Conservation (phyloP, 2,888 invertebrate species). For the Apoda limacodes region DNA sequence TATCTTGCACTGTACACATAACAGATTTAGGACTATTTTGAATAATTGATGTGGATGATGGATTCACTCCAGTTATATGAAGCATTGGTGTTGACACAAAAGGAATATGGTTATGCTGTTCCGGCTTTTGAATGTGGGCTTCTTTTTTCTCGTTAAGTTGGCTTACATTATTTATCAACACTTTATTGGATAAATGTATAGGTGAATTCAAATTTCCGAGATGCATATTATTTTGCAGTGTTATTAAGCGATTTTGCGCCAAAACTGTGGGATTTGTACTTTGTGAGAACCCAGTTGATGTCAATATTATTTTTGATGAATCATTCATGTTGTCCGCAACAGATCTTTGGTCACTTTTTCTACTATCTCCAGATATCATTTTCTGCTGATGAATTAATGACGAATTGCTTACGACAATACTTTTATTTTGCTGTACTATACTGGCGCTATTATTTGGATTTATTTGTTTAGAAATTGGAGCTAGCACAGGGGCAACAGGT, state of each 20-base stretch:
- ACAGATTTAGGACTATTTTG: constrained; percentile 45
- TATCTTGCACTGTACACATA: constrained; percentile 39
- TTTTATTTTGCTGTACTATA: constrained; percentile 51
- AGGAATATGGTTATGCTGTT: constrained; percentile 36
- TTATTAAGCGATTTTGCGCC: constrained; percentile 57
- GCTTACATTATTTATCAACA: constrained; percentile 42
- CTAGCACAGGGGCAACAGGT: constrained; percentile 69
- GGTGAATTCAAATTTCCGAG: constrained; percentile 41
- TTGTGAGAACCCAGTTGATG: constrained; percentile 45
- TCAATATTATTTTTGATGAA: constrained; percentile 51
- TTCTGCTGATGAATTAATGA: constrained; percentile 47
- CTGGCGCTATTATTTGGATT: constrained; percentile 38
- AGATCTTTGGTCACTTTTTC: constrained; percentile 38
- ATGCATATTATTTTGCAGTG: constrained; percentile 54
- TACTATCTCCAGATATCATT: constrained; percentile 38
- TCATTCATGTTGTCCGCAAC: constrained; percentile 35
- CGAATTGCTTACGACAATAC: constrained; percentile 29
- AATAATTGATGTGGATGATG: constrained; percentile 39
- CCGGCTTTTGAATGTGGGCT: constrained; percentile 35
- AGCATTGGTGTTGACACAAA: constrained; percentile 44
- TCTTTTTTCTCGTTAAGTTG: constrained; percentile 49
- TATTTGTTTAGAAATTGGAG: constrained; percentile 68
- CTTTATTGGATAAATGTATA: constrained; percentile 47
- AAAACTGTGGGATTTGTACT: constrained; percentile 48
- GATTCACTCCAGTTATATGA: constrained; percentile 44